A percentile compares a stretch with the other conserved stretches of the same genome.
Evolutionary conservation across 2,797 vertebrate genomes (phyloP).

Genomic region (Podarcis lilfordi): DNA sequence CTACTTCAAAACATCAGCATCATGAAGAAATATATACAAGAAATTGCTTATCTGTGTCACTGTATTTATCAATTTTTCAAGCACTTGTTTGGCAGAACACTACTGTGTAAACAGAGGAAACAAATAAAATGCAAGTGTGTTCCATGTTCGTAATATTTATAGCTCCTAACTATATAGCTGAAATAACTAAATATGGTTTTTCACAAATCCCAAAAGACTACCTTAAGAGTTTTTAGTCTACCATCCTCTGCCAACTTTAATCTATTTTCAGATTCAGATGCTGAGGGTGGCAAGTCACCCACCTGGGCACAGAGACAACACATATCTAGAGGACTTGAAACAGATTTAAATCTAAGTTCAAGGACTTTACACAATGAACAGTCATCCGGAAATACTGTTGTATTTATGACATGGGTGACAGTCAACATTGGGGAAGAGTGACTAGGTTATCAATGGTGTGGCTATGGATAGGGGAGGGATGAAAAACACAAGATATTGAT

Average conservation of each 20-base stretch:
- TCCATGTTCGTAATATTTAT: background rate
- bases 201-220: background rate
- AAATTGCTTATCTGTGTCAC: background rate
- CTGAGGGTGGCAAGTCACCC: background rate
- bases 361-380: slow-evolving; percentile 28
- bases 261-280: slow-evolving; percentile 17
- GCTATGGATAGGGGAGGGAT: background rate
- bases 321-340: slow-evolving; percentile 22
- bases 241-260: background rate
- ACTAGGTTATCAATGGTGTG: background rate
- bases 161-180: background rate
- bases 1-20: background rate
- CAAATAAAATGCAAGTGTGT: background rate
- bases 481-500: background rate
- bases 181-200: slow-evolving; percentile 12
- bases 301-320: slow-evolving; percentile 30
- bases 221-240: slow-evolving; percentile 18
- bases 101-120: slow-evolving; percentile 14
- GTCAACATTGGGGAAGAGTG: slow-evolving; percentile 6
- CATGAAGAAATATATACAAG: background rate
- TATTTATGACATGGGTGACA: background rate
- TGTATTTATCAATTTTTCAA: slow-evolving; percentile 34
- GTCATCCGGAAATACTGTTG: slow-evolving; percentile 33
- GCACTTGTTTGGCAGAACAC: slow-evolving; percentile 5
- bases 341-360: slow-evolving; percentile 47